Conservation (phyloP, 2,888 invertebrate genomes). For the Teleogryllus oceanicus region DNA sequence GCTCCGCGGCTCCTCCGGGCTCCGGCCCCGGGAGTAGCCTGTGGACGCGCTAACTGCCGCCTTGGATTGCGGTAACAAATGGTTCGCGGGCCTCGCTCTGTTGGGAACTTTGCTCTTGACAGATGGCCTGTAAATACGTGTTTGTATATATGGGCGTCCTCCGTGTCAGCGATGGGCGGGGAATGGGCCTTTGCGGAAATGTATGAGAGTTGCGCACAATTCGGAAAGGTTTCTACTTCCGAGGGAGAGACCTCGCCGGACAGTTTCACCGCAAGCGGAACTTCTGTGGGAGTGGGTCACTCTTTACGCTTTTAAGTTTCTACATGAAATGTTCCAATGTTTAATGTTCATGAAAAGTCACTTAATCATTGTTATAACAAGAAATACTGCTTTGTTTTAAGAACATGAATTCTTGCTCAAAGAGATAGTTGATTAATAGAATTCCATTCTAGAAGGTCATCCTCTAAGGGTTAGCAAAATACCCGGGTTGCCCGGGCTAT, state of each 20-base stretch:
- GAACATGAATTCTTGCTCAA: too few species aligned
- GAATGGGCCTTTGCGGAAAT: not conserved
- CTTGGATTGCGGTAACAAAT: slow-evolving; percentile 18
- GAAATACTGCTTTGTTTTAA: too few species aligned
- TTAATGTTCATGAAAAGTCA: too few species aligned
- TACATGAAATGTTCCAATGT: too few species aligned
- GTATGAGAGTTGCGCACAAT: not conserved
- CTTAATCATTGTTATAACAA: too few species aligned
- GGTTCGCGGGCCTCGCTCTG: not conserved
- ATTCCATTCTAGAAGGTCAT: too few species aligned
- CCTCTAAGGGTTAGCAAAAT: too few species aligned
- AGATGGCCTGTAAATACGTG: slow-evolving; percentile 4
- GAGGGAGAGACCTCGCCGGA: not conserved
- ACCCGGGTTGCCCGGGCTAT: too few species aligned
- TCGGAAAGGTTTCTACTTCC: not conserved
- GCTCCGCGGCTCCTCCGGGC: not conserved
- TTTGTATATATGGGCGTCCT: slow-evolving; percentile 3
- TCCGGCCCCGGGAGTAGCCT: not conserved
- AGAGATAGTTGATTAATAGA: too few species aligned
- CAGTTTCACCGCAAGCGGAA: too few species aligned
- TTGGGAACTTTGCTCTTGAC: not conserved
- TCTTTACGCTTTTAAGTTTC: too few species aligned
- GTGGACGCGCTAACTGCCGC: not conserved
- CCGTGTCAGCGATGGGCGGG: not conserved
- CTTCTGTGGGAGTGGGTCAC: too few species aligned